Conservation (phyloP, 2,888 invertebrate species). For the Alviniconcha strummeri region DNA sequence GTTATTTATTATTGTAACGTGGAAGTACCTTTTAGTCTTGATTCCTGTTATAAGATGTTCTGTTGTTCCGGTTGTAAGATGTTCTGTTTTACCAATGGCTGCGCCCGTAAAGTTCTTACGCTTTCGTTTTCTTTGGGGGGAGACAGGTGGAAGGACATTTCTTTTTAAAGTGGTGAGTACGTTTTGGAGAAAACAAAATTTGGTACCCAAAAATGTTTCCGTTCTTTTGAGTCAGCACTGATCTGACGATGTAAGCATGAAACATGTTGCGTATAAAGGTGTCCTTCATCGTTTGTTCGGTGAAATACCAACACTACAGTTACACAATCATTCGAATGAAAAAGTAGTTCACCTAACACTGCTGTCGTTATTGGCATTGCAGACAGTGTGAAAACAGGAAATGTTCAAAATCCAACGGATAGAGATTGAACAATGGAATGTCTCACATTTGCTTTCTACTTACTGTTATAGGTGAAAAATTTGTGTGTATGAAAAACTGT, state of each 20-base stretch:
- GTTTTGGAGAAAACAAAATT: too few relatives aligned
- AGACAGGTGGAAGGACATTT: neutral
- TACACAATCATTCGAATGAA: neutral
- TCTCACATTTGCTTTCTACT: too few relatives aligned
- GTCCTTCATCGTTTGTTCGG: neutral
- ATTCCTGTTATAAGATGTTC: too few relatives aligned
- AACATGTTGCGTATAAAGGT: neutral
- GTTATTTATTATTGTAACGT: too few relatives aligned
- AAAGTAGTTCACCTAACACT: neutral
- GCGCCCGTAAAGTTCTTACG: neutral
- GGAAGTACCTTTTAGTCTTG: too few relatives aligned
- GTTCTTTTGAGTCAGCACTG: neutral
- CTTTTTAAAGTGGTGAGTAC: neutral
- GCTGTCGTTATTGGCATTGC: too few relatives aligned
- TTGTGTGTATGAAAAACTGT: neutral
- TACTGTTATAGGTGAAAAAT: neutral
- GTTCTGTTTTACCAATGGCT: neutral
- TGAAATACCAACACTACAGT: neutral
- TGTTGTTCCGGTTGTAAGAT: too few relatives aligned
- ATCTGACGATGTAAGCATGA: neutral
- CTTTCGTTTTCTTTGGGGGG: conserved; percentile 7
- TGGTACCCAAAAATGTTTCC: too few relatives aligned
- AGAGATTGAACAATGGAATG: too few relatives aligned
- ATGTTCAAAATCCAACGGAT: too few relatives aligned
- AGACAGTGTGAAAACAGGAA: too few relatives aligned